A percentile compares a stretch with the other conserved stretches of the same genome.
Evolutionary conservation across 2,113 vertebrate genomes (phyloP).

Genomic region (Numenius arquata): DNA sequence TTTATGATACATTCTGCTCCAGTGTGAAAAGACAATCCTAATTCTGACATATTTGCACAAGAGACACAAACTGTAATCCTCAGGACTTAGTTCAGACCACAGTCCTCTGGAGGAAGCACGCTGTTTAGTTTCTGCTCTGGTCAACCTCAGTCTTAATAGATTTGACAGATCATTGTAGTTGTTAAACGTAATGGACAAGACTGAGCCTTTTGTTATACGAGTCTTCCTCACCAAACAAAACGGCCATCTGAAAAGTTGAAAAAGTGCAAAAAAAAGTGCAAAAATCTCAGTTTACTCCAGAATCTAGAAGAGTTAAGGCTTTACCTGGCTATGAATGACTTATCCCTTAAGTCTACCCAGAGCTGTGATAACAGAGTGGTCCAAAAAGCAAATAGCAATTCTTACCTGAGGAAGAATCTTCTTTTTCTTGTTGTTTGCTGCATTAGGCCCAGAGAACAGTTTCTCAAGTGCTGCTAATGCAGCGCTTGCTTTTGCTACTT

Average conservation of each 20-base stretch:
- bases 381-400: background rate
- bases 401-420: constrained; percentile 95
- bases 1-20: background rate
- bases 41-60: background rate
- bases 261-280: background rate
- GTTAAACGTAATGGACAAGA: background rate
- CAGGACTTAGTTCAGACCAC: background rate
- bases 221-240: background rate
- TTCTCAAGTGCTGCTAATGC: constrained; percentile 95
- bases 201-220: background rate
- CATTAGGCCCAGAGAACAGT: constrained; percentile 97
- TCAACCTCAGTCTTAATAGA: background rate
- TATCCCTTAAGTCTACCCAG: background rate
- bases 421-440: constrained; percentile 96
- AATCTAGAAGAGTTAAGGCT: background rate
- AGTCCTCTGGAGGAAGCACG: background rate
- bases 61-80: background rate
- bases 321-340: background rate
- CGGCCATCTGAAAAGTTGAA: background rate
- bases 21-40: background rate
- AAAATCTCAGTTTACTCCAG: background rate
- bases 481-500: constrained; percentile 98
- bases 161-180: background rate
- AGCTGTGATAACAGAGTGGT: background rate
- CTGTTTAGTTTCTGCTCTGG: background rate